Base-by-base conservation (phyloP, 2,888 invertebrate genomes). In the Atrina japonica region DNA sequence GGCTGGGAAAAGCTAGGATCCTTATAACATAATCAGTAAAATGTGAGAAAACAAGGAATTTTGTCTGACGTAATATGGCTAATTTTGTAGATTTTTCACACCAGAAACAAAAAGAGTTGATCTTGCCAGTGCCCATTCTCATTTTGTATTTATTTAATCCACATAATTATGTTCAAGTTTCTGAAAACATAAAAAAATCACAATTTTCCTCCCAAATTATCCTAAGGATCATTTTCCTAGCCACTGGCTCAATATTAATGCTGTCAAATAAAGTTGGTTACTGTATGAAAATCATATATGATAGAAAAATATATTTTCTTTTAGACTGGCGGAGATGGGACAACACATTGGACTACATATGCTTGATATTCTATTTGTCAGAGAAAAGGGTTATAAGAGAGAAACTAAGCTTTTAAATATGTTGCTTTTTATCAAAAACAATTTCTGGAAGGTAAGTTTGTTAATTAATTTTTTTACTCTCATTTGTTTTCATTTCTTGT, bases 341-440 rank as follows among this genome's bases (percentile, higher is more conserved):
- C 94, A 96, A 82, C 97, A 96, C 93, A 97, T 99, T 45, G 99
- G 99, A 0, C 93, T 95, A 3, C 94, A 98, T 87, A 92, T 99
- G 55, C 94, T 99, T 64, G 99, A 99, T 91, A 92, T 99, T 23
- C 95, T 99, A 87, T 96, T 98, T 87, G 94, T 98, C 0, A 93
- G 99, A 77, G 99, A 99, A 90, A 94, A 96, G 81, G 96, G 95
- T 88, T 96, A 95, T 76, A 98, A 98, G 90, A 92, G 99, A 40
- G 99, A 99, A 92, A 96, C 96, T 2, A 99, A 98, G 90, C 90
- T 99, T 5, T 93, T 99, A 0, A 97, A 97, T 88, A 97, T 98
- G 93, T 92, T 99, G 11, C 92, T 99, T 7, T 99, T 99, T 91
- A 94, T 99, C 1, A 98, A 99, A 90, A 96, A 96, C 3, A 97